Evolutionary conservation across 2,113 vertebrate genomes (phyloP), one percentile per base, ranked within the genome.

Genomic region (Zapus hudsonius): DNA sequence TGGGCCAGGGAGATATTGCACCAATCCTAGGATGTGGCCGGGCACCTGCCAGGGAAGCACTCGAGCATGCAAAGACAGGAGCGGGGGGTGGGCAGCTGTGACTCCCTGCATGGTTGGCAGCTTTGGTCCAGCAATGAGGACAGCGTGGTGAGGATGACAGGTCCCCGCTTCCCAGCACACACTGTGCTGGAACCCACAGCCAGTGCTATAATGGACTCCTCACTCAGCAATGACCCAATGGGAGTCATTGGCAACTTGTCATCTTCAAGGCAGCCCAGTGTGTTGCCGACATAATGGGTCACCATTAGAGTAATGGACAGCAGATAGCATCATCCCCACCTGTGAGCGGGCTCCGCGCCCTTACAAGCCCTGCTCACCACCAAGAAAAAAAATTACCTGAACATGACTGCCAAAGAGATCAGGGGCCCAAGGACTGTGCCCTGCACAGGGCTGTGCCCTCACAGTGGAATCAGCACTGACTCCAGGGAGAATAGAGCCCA

Each of bases 251-350:
- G 81, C 96, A 95, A 7, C 89, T 13, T 81, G 91, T 94, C 94
- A 91, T 90, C 90, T 47, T 38, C 74, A 79, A 88, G 95, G 87
- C 11, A 0, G 94, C 94, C n/a, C 61, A 47, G 93, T 29, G 38
- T 89, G 94, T 11, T 55, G 91, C 89, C 61, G 72, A 36, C 86
- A 81, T 92, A 94, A 75, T 96, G 93, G 92, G 67, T 72, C 82
- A 12, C 95, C 94, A 94, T 96, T 96, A 96, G 27, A 19, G 87
- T 96, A 95, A 96, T 96, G 93, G 93, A 55, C 38, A 5, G 52
- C 74, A 5, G 69, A 59, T 59, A 89, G 85, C 27, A 0, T 72
- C 4, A 59, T 79, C 36, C 23, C 25, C 40, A 0, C 2, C 1
- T 1, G 8, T 4, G 55, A 83, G 78, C 38, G 0, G 15, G 69